A percentile compares a stretch with the other conserved stretches of the same genome.
phyloP scores from a whole-genome alignment of 1,140 invertebrate genomes.

The Neodiprion virginianus region DNA sequence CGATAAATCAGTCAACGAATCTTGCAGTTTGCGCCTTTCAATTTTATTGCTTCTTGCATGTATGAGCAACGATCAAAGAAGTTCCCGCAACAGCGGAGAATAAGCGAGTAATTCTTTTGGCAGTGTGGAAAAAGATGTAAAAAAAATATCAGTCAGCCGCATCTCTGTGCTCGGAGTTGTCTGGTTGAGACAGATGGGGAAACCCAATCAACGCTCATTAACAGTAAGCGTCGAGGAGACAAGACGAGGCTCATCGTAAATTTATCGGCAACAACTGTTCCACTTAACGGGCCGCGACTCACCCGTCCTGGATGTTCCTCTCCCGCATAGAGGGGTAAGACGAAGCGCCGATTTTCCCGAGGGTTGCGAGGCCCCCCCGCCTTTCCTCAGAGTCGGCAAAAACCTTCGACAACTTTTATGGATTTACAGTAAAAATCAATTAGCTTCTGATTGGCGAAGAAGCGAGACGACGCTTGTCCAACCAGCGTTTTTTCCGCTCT shows the following conservation, averaged over 20 bases:
- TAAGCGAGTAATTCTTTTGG: neutral
- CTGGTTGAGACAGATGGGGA: constrained; percentile 33
- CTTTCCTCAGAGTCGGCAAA: constrained; percentile 20
- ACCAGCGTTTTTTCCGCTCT: no score
- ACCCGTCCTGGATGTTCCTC: no score
- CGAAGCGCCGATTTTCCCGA: constrained; percentile 16
- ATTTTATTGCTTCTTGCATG: no score
- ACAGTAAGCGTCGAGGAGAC: constrained; percentile 22
- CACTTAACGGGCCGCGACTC: constrained; percentile 21
- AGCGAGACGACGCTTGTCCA: neutral
- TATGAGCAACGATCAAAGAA: no score
- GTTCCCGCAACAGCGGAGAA: neutral
- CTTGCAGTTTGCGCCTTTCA: no score
- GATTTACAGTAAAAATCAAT: constrained; percentile 55
- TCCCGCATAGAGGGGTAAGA: no score
- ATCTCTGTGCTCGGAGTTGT: neutral
- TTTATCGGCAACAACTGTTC: constrained; percentile 45
- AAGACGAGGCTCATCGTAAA: constrained; percentile 33
- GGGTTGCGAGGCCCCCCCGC: constrained; percentile 13
- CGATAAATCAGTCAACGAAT: no score
- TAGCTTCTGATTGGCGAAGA: constrained; percentile 25
- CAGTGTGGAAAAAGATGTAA: neutral
- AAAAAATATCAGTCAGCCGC: neutral
- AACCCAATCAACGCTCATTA: constrained; percentile 41
- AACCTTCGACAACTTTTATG: constrained; percentile 37